Base-by-base conservation (phyloP, 2,797 vertebrate genomes). In the Phoeniculus purpureus region DNA sequence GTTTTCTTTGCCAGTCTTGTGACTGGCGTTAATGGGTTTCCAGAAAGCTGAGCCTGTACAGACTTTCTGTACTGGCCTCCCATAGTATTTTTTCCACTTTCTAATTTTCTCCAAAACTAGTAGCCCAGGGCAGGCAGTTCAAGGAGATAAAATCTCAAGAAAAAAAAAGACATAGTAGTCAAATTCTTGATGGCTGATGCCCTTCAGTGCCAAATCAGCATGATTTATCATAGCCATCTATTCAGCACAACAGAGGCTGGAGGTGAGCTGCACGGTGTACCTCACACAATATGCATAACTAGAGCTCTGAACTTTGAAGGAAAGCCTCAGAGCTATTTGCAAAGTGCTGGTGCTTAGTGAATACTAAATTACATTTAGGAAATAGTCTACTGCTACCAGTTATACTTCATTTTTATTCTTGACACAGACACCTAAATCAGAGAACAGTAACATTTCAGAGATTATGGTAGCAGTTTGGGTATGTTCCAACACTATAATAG, bases 361-460 rank as follows among this genome's bases (percentile, higher is more conserved):
- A 98, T 97, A 97, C 97, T 98, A 97, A 98, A 97, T 97, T 97
- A 97, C 97, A 97, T 96, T 97, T 97, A 98, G 97, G 97, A 97
- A 97, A 97, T 96, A 96, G 97, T 97, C 96, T 94, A 95, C 93
- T 94, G 97, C 96, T 95, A 97, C 97, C 96, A 97, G 97, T 97
- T 97, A 96, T 96, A 97, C 97, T 98, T 98, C 97, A 98, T 98
- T 98, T 97, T 98, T 98, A 98, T 98, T 98, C 97, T 97, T 97
- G 97, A 98, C 97, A 97, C 97, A 98, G 97, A 98, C 97, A 98
- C 97, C 97, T 98, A 98, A 97, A 98, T 98, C 97, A 98, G 97
- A 97, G 97, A 97, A 97, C 96, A 97, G 97, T 97, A 98, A 97
- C 97, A 98, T 98, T 98, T 98, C 94, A 97, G 97, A 97, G 97